Evolutionary conservation across 1,140 invertebrate genomes (phyloP).

Genomic region (Archivesica marissinica): DNA sequence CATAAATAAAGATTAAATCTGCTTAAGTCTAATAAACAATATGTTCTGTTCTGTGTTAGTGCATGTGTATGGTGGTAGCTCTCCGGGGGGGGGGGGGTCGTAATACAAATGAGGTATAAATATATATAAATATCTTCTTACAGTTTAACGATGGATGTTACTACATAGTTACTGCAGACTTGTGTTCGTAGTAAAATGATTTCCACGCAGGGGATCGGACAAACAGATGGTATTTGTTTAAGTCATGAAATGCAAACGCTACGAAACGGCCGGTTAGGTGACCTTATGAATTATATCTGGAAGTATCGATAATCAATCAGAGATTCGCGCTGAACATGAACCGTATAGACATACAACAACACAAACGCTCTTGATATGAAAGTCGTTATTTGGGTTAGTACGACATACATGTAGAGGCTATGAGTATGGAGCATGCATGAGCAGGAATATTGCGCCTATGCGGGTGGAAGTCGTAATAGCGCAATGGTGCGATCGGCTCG

Average conservation of each 20-base stretch:
- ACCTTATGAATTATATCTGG: background rate
- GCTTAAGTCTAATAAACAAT: too few species aligned
- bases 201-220: background rate
- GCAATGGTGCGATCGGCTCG: too few species aligned
- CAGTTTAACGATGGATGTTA: background rate
- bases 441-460: too few species aligned
- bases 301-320: constrained; percentile 32
- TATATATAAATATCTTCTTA: background rate
- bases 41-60: too few species aligned
- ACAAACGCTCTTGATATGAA: too few species aligned
- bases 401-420: too few species aligned
- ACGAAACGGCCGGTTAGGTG: background rate
- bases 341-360: background rate
- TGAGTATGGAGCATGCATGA: too few species aligned
- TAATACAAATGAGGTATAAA: background rate
- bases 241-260: background rate
- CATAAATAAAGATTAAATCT: too few species aligned
- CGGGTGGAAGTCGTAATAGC: too few species aligned
- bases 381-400: too few species aligned
- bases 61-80: too few species aligned
- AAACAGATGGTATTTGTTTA: background rate
- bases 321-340: background rate
- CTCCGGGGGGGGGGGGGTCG: too few species aligned
- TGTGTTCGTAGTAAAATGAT: background rate
- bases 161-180: background rate